Evolutionary conservation across 2,797 vertebrate species (phyloP), one percentile per base, ranked within the genome.

Genomic region (Pipistrellus pipistrellus): DNA sequence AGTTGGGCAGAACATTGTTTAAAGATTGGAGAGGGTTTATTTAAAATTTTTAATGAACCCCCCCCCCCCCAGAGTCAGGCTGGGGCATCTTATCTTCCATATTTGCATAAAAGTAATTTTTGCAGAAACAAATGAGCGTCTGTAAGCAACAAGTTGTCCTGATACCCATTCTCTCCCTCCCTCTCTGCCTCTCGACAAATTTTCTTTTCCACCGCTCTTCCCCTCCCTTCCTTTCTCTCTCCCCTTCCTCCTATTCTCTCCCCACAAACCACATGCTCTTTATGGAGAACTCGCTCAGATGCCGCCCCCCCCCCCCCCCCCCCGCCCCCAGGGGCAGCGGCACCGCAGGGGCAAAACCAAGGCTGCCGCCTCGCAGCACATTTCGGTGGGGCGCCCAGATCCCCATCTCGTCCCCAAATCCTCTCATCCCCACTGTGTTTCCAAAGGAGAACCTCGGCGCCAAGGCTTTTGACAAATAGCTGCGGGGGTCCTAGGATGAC

Each of bases 401-500:
- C 75, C 27, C 21, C 68, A 1, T 91, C 44, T 57, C n/a, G 41
- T 48, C 27, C 80, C 55, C 64, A 44, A 94, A 93, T 73, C 76
- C 30, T 87, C 95, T 93, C 51, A 73, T 68, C 76, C 23, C 82
- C 86, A 93, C 95, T 68, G 93, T 96, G 94, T 97, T 98, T 96
- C 96, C 89, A 85, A 73, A 83, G 75, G 57, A 92, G 95, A 95
- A 96, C 51, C 93, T 88, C 57, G 80, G 94, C 51, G 78, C 91
- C 96, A 96, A 93, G 78, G 95, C 93, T 91, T 80, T 93, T 97
- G 94, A 95, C 93, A 96, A 97, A 93, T 94, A 64, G 93, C 96
- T 85, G 96, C 76, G 21, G 69, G 90, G 64, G 66, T 30, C 87
- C 73, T 95, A 92, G 57, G 57, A 84, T 86, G 96, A 81, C 94